Base-by-base conservation (phyloP, 1,140 invertebrate species). In the Micrasema minimum region DNA sequence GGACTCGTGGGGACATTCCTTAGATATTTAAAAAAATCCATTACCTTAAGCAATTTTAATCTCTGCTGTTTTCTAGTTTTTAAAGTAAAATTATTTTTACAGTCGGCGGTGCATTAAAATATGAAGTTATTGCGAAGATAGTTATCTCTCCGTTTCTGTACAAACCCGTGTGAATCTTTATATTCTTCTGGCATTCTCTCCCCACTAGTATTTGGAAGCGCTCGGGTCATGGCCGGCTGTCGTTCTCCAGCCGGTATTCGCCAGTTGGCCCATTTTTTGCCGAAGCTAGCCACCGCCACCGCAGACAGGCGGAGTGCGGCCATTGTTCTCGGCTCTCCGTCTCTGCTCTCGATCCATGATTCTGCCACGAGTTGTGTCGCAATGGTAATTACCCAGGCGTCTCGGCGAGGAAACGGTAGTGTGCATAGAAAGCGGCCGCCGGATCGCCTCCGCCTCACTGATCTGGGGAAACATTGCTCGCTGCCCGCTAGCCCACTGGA, bases 371-470 rank as follows among this genome's bases (percentile, higher is more conserved):
- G 46, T 66, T n/a, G n/a, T n/a, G 65, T 53, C 70, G 65, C 61
- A 72, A 66, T 50, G 38, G 16, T 65, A 50, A 68, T 72, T 72
- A 59, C 14, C 66, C 51, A 65, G 51, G 51, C 48, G 66, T 72
- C 67, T 62, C 43, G 59, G 14, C 45, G 59, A 50, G 66, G 66
- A 72, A 72, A 71, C 62, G 48, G 48, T 66, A 55, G 62, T 71
- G 38, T 62, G 59, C 59, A 48, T 72, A 72, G 71, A 72, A 72
- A 72, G 71, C 66, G 71, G 71, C 48, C 66, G 20, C 51, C 71
- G 57, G 46, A 26, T 26, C 51, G 51, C 51, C 35, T 69, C n/a
- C 43, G 55, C 57, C 66, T 38, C 50, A 20, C 66, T 22, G 71
- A 26, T 20, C 55, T 55, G 14, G 37, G 43, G 59, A 35, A 57